phyloP scores from a whole-genome alignment of 1,140 invertebrate genomes.

The Pseudomyrmex concolor region DNA sequence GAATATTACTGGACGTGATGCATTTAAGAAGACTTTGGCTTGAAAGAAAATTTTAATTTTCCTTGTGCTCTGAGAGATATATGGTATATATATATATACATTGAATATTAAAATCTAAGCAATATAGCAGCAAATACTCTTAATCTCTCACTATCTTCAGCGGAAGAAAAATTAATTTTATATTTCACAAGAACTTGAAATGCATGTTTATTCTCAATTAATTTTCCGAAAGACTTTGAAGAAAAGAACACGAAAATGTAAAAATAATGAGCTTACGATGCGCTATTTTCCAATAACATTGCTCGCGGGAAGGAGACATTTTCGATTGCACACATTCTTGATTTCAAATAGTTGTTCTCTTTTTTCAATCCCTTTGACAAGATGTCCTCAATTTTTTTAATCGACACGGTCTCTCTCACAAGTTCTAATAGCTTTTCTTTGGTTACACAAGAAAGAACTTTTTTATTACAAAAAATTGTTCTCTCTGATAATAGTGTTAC shows the following conservation, averaged over 20 bases:
- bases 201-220: background rate
- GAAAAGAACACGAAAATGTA: background rate
- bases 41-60: slow-evolving; percentile 3
- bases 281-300: background rate
- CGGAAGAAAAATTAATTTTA: background rate
- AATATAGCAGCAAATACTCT: background rate
- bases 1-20: slow-evolving; percentile 7
- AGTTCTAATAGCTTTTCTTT: background rate
- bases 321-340: slow-evolving; percentile 8
- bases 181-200: background rate
- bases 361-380: background rate
- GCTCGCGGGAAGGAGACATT: background rate
- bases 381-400: slow-evolving; percentile 33
- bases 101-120: slow-evolving; percentile 31
- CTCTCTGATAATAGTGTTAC: too few species aligned
- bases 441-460: background rate
- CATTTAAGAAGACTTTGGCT: background rate
- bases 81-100: too few species aligned
- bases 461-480: slow-evolving; percentile 10
- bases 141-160: background rate
- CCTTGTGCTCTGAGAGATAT: background rate
- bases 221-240: background rate
- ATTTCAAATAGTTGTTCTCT: slow-evolving; percentile 18
- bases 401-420: background rate
- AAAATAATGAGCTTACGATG: background rate